These are phyloP conservation scores for Geophilus truncorum DNA, from an alignment of 2,888 invertebrate species.

Conservation along the genomic window DNA sequence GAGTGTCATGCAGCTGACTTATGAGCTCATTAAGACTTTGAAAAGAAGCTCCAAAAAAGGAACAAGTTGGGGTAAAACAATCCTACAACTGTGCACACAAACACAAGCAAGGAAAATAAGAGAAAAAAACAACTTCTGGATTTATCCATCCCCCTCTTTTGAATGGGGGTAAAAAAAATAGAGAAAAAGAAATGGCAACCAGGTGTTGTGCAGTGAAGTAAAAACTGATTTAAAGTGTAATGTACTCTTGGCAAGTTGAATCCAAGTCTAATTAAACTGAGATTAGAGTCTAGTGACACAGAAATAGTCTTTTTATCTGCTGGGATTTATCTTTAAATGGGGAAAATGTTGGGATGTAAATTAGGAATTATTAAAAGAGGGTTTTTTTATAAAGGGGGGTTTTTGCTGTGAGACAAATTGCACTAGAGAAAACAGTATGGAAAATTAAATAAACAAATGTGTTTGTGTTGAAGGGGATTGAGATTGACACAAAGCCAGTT, in stretches of 20 bases:
- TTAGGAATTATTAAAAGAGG: too few species aligned
- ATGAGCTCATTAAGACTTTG: neutral
- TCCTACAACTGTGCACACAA: neutral
- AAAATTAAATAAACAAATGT: too few species aligned
- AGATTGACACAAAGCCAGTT: too few species aligned
- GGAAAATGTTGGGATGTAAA: too few species aligned
- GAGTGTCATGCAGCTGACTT: neutral
- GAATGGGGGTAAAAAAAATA: neutral
- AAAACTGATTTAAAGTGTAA: neutral
- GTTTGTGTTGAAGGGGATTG: too few species aligned
- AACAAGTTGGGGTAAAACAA: neutral
- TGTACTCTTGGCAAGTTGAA: neutral
- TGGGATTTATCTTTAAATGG: too few species aligned
- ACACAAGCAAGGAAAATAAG: too few species aligned
- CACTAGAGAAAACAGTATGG: too few species aligned
- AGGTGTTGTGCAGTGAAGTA: neutral
- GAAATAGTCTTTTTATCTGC: too few species aligned
- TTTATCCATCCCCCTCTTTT: neutral
- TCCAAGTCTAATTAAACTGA: neutral
- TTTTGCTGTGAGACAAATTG: too few species aligned
- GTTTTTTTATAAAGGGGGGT: too few species aligned
- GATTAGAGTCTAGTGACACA: too few species aligned
- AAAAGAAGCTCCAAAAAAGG: neutral
- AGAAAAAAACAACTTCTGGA: neutral
- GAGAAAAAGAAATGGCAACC: neutral